These are phyloP conservation scores for Amphiura filiformis DNA, from an alignment of 35 echinoderm and acorn worm genomes.

Conservation along the genomic window DNA sequence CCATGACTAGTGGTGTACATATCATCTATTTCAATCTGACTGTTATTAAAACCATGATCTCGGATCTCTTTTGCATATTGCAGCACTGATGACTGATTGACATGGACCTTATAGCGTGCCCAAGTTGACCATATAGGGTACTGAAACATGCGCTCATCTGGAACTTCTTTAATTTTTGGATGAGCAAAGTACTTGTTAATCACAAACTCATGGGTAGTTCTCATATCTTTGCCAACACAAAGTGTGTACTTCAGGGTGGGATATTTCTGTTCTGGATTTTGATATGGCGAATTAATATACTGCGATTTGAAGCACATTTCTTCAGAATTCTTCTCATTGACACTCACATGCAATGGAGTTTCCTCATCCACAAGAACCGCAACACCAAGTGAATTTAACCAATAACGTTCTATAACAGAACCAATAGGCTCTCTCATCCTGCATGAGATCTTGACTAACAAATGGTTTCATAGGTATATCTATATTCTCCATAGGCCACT, in stretches of 20 bases:
- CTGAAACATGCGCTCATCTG: constrained; percentile 66
- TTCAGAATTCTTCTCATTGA: constrained; percentile 57
- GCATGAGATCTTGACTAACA: constrained; percentile 29
- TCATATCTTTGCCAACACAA: constrained; percentile 59
- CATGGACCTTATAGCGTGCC: constrained; percentile 44
- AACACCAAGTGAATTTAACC: constrained; percentile 69
- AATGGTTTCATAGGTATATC: constrained; percentile 77
- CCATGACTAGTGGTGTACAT: constrained; percentile 52
- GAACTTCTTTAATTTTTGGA: constrained; percentile 35
- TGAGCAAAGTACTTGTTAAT: constrained; percentile 42
- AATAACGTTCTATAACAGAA: constrained; percentile 65
- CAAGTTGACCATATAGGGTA: constrained; percentile 79
- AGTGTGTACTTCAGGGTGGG: constrained; percentile 67
- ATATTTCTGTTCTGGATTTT: constrained; percentile 40
- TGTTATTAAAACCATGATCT: constrained; percentile 43
- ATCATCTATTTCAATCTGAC: constrained; percentile 74
- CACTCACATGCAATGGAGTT: constrained; percentile 61
- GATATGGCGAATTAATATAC: constrained; percentile 56
- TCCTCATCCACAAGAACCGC: constrained; percentile 62
- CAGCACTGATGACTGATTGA: constrained; percentile 47
- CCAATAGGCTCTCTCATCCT: constrained; percentile 39
- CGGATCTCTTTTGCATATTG: constrained; percentile 53
- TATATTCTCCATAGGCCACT: constrained; percentile 57
- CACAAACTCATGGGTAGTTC: constrained; percentile 42
- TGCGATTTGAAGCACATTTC: constrained; percentile 64